phyloP scores from a whole-genome alignment of 2,797 vertebrate genomes.

The Malacoraja senta region DNA sequence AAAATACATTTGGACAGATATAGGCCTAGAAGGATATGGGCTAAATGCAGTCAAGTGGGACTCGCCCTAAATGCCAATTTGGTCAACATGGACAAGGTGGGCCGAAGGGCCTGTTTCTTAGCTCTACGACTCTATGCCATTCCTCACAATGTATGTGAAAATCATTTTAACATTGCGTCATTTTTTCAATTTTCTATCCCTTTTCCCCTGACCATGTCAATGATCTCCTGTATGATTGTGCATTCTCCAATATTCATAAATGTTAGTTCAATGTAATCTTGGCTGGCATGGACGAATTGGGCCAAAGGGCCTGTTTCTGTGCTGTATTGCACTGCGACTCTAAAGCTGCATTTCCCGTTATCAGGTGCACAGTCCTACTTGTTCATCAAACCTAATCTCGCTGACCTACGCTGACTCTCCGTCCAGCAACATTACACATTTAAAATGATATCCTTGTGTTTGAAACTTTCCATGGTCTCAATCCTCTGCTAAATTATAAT shows the following conservation, averaged over 20 bases:
- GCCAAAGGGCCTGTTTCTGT: too few relatives aligned
- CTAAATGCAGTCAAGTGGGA: too few relatives aligned
- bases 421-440: not conserved
- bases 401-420: not conserved
- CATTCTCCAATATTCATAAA: not conserved
- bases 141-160: too few relatives aligned
- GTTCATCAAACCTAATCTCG: not conserved
- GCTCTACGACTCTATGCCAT: too few relatives aligned
- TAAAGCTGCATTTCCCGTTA: not conserved
- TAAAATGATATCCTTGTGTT: not conserved
- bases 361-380: not conserved
- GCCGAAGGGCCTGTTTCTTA: too few relatives aligned
- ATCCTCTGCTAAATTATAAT: not conserved
- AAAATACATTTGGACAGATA: too few relatives aligned
- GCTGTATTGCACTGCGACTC: too few relatives aligned
- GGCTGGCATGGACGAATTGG: not conserved
- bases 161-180: too few relatives aligned
- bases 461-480: not conserved
- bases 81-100: too few relatives aligned
- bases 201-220: not conserved
- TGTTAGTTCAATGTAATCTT: not conserved
- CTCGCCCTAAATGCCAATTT: too few relatives aligned
- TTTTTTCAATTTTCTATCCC: not conserved
- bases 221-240: too few relatives aligned
- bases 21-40: too few relatives aligned